phyloP scores from a whole-genome alignment of 2,797 vertebrate species.

The Hephaestus fuliginosus region DNA sequence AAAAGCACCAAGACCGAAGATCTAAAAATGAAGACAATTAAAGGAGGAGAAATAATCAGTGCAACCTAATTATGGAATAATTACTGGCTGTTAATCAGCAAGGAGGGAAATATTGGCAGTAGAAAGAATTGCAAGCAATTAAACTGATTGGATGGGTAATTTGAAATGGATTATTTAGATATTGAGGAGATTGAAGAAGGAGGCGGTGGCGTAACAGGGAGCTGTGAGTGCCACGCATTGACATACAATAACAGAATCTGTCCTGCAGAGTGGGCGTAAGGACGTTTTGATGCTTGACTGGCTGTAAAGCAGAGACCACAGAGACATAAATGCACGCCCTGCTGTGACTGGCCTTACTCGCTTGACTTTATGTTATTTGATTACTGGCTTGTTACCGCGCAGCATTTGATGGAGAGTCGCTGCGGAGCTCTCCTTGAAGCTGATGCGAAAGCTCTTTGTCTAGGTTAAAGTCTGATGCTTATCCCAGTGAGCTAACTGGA shows the following conservation, averaged over 20 bases:
- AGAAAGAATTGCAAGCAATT: conserved; percentile 56
- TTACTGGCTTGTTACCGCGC: conserved; percentile 61
- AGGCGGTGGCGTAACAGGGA: conserved; percentile 10
- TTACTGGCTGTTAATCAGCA: conserved; percentile 64
- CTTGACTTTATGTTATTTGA: conserved; percentile 66
- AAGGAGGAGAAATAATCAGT: conserved; percentile 38
- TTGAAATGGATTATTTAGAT: conserved; percentile 62
- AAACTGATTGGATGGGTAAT: conserved; percentile 61
- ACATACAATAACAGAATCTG: conserved; percentile 14
- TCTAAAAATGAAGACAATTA: conserved; percentile 17
- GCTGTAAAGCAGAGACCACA: conserved; percentile 13
- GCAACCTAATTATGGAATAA: conserved; percentile 55
- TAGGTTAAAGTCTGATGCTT: conserved; percentile 73
- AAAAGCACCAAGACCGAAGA: conserved; percentile 14
- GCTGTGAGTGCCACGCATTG: not conserved
- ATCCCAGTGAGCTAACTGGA: conserved; percentile 77
- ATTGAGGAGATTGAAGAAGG: conserved; percentile 30
- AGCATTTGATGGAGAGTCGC: conserved; percentile 52
- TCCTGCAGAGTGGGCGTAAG: conserved; percentile 2
- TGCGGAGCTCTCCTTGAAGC: conserved; percentile 48
- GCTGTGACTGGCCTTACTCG: conserved; percentile 43
- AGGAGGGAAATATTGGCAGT: conserved; percentile 57
- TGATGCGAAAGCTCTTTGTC: conserved; percentile 71
- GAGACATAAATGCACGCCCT: conserved; percentile 36
- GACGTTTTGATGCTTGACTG: conserved; percentile 37